These are phyloP conservation scores for Balaeniceps rex DNA, from an alignment of 2,113 vertebrate genomes.

Conservation along the genomic window DNA sequence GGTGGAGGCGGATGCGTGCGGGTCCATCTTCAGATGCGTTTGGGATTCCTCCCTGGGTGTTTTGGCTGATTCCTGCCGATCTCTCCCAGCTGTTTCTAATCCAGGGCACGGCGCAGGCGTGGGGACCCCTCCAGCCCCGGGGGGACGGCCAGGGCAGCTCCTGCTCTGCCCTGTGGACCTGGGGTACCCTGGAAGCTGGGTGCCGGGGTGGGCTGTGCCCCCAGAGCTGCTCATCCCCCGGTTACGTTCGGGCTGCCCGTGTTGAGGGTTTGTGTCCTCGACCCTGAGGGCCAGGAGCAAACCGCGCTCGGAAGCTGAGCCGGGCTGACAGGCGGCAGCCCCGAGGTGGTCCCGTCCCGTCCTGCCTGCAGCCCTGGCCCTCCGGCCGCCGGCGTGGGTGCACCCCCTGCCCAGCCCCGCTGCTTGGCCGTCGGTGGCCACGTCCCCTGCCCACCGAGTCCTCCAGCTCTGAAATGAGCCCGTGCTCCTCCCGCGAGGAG, in stretches of 20 bases:
- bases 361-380: not conserved
- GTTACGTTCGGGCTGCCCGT: rapidly evolving
- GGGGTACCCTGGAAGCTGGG: not conserved
- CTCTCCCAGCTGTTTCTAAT: not conserved
- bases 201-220: not conserved
- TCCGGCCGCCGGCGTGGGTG: rapidly evolving
- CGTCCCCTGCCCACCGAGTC: not conserved
- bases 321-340: not conserved
- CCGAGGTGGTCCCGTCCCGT: rapidly evolving
- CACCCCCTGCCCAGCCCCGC: not conserved
- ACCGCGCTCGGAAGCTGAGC: too few relatives aligned
- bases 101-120: rapidly evolving
- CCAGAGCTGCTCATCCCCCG: rapidly evolving
- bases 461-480: not conserved
- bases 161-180: rapidly evolving
- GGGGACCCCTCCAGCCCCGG: rapidly evolving
- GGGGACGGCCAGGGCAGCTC: not conserved
- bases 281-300: not conserved
- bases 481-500: rapidly evolving
- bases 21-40: not conserved
- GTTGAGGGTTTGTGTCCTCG: not conserved
- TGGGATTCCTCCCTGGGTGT: not conserved
- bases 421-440: not conserved
- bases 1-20: rapidly evolving
- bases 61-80: not conserved